phyloP scores from a whole-genome alignment of 2,888 invertebrate species.

The Dichetophora obliterata region DNA sequence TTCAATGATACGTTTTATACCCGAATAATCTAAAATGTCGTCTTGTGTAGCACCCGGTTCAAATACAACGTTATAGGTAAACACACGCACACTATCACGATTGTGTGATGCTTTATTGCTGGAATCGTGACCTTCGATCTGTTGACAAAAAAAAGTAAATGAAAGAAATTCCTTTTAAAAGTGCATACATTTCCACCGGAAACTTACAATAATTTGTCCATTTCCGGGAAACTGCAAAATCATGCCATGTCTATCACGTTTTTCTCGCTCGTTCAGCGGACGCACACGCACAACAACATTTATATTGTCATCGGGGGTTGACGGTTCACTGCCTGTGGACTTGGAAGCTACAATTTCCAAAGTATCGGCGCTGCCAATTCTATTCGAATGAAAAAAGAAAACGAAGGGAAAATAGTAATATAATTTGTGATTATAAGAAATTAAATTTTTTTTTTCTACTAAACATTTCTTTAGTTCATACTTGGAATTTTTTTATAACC shows the following conservation, averaged over 20 bases:
- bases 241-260: conserved; percentile 76
- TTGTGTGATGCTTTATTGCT: conserved; percentile 73
- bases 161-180: neutral
- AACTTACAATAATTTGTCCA: conserved; percentile 80
- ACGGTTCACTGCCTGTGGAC: conserved; percentile 68
- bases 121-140: conserved; percentile 72
- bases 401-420: conserved; percentile 20
- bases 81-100: conserved; percentile 80
- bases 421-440: conserved; percentile 8
- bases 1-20: conserved; percentile 89
- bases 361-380: conserved; percentile 69
- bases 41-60: conserved; percentile 87
- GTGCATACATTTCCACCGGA: neutral
- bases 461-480: neutral
- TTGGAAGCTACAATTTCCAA: conserved; percentile 68
- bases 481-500: conserved; percentile 39
- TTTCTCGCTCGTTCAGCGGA: conserved; percentile 83
- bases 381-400: conserved; percentile 50
- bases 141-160: neutral
- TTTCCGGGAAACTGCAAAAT: conserved; percentile 89
- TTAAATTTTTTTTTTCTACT: neutral
- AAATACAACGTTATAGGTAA: conserved; percentile 93
- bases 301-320: conserved; percentile 81
- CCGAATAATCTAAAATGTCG: conserved; percentile 91
- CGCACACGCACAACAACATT: conserved; percentile 90